Conservation (phyloP, 2,113 vertebrate species). For the Corythoichthys intestinalis region DNA sequence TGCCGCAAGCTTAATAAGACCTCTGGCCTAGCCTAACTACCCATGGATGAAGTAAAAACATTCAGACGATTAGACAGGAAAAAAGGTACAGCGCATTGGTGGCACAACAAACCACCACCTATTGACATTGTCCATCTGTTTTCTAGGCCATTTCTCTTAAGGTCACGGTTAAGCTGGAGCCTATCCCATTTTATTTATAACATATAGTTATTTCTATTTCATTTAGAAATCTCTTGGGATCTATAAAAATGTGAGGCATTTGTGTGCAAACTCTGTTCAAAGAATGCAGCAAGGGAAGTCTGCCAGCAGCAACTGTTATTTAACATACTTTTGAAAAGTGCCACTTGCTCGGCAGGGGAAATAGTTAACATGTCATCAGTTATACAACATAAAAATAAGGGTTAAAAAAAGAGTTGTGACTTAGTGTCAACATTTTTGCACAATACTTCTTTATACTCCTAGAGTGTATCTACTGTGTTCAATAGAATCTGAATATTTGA, state of each 20-base stretch:
- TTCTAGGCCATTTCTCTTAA: neutral
- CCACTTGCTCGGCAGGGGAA: constrained; percentile 4
- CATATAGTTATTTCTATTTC: neutral
- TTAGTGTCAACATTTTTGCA: neutral
- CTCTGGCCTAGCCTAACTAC: neutral
- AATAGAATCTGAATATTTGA: neutral
- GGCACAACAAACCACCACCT: neutral
- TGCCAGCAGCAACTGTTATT: neutral
- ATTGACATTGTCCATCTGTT: neutral
- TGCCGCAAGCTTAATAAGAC: too few species aligned
- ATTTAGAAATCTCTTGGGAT: neutral
- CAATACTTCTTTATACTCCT: neutral
- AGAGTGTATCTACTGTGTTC: neutral
- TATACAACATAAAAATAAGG: neutral
- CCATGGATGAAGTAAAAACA: neutral
- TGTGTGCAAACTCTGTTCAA: neutral
- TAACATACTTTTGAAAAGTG: neutral
- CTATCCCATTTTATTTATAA: neutral
- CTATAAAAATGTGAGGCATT: neutral
- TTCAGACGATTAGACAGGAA: neutral
- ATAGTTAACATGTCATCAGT: constrained; percentile 6
- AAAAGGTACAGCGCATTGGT: neutral
- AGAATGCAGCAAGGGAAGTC: constrained; percentile 35
- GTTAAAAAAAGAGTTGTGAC: neutral
- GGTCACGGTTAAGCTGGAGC: neutral